Base-by-base conservation (phyloP, 2,797 vertebrate species). In the Brotula barbata region DNA sequence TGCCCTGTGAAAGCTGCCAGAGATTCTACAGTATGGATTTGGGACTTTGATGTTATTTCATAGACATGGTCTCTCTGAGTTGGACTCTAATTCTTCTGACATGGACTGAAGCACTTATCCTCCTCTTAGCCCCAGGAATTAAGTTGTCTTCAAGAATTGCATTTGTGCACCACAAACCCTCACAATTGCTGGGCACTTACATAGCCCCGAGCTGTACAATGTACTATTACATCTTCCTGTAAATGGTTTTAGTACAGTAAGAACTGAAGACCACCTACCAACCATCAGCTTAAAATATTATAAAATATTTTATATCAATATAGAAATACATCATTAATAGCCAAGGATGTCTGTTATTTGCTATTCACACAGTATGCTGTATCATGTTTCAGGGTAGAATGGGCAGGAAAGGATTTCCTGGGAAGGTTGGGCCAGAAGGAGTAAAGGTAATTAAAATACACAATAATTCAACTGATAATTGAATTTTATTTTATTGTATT, bases 341-440 rank as follows among this genome's bases (percentile, higher is more conserved):
- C 25, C 8, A 4, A 4, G 8, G 13, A 22, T 39, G 7, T 40
- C 39, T 59, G 2, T 58, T 43, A 22, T 53, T 57, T 34, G 41
- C 31, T 11, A 15, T 56, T 62, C 44, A 64, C 41, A 40, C 39
- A 16, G 36, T 51, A 8, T 65, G 9, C 13, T 64, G 5, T 43
- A 21, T 73, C 73, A 53, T 64, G 20, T 90, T 92, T 70, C 84
- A 98, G 97, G 96, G 97, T 59, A 89, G 90, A 54, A 85, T 90
- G 56, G 96, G 97, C 59, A 90, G 93, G 77, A 94, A 93, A 77
- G 97, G 97, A 43, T 97, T 98, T 88, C 90, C 93, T 7, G 97
- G 97, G 56, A 93, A 90, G 53, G 82, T 92, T 5, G 97, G 97
- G 47, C 89, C 90, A 0, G 94, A 96, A 1, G 97, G 96, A 73